Base-by-base conservation (phyloP, 2,113 vertebrate species). In the Theropithecus gelada region DNA sequence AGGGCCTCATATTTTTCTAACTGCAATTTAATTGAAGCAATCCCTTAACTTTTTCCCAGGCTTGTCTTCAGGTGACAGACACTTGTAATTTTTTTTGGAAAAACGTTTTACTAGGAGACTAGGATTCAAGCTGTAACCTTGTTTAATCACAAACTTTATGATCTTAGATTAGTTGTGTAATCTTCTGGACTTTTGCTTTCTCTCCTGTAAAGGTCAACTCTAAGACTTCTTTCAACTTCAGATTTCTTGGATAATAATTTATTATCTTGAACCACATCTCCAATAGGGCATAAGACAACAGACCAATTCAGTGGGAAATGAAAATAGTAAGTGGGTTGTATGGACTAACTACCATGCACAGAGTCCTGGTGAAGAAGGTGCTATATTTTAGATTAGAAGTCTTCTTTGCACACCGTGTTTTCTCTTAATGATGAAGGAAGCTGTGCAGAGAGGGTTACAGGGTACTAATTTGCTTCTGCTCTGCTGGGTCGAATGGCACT, bases 401-500 rank as follows among this genome's bases (percentile, higher is more conserved):
- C 23, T 10, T 72, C 50, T 91, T 4, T 87, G 48, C 16, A 59
- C 18, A 20, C 18, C 40, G 35, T 83, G 27, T 9, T 84, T 52
- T 91, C 48, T 91, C 68, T 93, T 97, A 80, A 80, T 72, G 38
- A 92, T 38, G 30, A 80, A 89, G 16, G 61, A 22, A 92, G 22
- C 16, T 92, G 40, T 55, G 61, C 64, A 78, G 81, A 83, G 50
- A 91, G 27, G 11, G 45, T 88, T 45, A 59, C 43, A 76, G 55
- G 66, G 68, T 64, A 78, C 30, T 52, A 25, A 93, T 90, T 95
- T 91, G 20, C 64, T 90, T 76, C 52, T 90, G 25, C 32, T 88
- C 43, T 90, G 8, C 45, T 95, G 72, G 59, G 72, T 90, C 18
- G 93, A 72, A 81, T 45, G 50, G 32, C 38, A 95, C 96, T 94